Evolutionary conservation across 2,797 vertebrate genomes (phyloP).

Genomic region (Acrossocheilus wenchowensis): DNA sequence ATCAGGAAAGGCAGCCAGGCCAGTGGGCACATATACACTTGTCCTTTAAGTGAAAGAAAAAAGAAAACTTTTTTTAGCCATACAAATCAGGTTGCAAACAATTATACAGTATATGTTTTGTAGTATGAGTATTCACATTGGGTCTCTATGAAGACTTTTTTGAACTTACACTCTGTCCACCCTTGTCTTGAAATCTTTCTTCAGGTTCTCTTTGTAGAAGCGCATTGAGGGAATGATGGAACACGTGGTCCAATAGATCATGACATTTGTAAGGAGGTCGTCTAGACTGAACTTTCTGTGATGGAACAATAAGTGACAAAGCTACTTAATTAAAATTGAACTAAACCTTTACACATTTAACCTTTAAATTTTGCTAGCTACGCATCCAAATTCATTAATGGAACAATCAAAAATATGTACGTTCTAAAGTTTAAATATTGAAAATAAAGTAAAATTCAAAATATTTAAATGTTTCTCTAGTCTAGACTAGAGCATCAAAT

Average conservation of each 20-base stretch:
- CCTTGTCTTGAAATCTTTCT: conserved; percentile 46
- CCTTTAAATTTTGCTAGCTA: neutral
- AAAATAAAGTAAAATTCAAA: neutral
- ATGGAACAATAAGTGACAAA: conserved; percentile 17
- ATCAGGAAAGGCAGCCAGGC: conserved; percentile 83
- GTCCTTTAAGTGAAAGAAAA: conserved; percentile 8
- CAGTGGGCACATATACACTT: conserved; percentile 80
- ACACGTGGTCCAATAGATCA: conserved; percentile 92
- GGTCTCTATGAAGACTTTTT: neutral
- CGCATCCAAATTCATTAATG: neutral
- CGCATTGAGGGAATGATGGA: conserved; percentile 88
- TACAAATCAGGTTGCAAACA: neutral
- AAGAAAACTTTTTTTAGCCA: neutral
- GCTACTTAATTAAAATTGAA: neutral
- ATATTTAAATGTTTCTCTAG: neutral
- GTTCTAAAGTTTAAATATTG: neutral
- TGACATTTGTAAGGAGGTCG: conserved; percentile 87
- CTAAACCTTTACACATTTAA: neutral
- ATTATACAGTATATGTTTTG: neutral
- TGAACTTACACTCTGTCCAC: conserved; percentile 72
- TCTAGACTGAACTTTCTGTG: conserved; percentile 86
- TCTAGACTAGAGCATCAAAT: neutral
- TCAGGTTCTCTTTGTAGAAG: conserved; percentile 89
- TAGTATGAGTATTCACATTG: neutral
- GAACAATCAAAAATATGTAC: neutral